phyloP scores from a whole-genome alignment of 2,113 vertebrate species.

The Microtus pennsylvanicus region DNA sequence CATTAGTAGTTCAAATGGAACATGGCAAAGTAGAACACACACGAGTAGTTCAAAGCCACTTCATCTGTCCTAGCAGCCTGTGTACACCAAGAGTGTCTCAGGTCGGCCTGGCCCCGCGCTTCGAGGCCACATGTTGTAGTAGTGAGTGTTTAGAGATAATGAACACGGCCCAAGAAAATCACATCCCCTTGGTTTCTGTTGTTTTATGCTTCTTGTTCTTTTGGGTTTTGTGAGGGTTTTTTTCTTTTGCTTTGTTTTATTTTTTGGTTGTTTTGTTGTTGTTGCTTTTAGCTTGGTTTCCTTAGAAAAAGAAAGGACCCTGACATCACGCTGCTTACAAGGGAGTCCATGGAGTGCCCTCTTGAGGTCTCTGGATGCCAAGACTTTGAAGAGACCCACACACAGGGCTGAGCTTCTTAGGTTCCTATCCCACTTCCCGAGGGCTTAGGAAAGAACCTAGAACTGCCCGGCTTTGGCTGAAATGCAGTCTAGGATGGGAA shows the following conservation, averaged over 20 bases:
- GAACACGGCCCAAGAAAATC: neutral
- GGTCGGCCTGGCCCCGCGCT: neutral
- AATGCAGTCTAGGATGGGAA: neutral
- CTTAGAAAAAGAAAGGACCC: neutral
- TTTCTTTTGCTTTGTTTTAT: neutral
- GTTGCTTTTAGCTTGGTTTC: neutral
- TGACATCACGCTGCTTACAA: neutral
- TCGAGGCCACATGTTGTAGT: neutral
- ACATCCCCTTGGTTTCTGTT: neutral
- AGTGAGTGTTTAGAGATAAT: neutral
- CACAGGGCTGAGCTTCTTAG: neutral
- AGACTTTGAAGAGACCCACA: neutral
- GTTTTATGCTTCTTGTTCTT: neutral
- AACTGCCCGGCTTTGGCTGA: neutral
- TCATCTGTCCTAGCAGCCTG: neutral
- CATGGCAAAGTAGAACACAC: neutral
- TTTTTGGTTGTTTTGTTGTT: neutral
- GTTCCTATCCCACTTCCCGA: neutral
- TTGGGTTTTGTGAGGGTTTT: neutral
- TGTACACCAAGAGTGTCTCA: neutral
- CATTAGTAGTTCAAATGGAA: neutral
- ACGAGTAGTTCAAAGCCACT: neutral
- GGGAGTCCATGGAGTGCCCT: neutral
- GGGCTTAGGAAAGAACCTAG: neutral
- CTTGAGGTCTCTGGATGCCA: slow-evolving; percentile 31